These are phyloP conservation scores for Psylliodes chrysocephalus DNA, from an alignment of 2,888 invertebrate species.

Conservation along the genomic window DNA sequence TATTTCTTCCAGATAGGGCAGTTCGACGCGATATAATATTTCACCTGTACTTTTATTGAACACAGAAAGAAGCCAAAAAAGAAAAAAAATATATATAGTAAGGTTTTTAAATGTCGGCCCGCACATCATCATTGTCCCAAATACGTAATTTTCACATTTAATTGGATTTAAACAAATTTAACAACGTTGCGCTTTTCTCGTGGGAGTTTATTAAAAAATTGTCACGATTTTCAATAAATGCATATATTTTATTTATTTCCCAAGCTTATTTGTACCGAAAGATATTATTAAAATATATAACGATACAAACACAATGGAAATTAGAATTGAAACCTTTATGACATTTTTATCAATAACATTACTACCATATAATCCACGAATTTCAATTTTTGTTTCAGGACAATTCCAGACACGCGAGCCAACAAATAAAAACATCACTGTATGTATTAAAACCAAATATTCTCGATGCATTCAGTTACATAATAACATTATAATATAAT, in stretches of 20 bases:
- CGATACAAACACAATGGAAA: too few relatives aligned
- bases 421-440: constrained; percentile 40
- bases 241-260: too few relatives aligned
- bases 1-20: constrained; percentile 93
- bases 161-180: background rate
- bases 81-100: constrained; percentile 63
- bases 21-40: constrained; percentile 93
- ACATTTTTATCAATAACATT: too few relatives aligned
- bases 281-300: too few relatives aligned
- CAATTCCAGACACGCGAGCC: constrained; percentile 2
- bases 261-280: too few relatives aligned
- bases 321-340: too few relatives aligned
- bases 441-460: constrained; percentile 21
- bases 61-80: constrained; percentile 67
- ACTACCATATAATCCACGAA: too few relatives aligned
- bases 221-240: too few relatives aligned
- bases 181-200: background rate
- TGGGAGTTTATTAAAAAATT: too few relatives aligned
- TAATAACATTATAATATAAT: constrained; percentile 44
- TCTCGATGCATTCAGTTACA: constrained; percentile 27
- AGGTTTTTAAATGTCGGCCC: constrained; percentile 33
- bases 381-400: background rate
- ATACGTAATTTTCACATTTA: too few relatives aligned
- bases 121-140: background rate
- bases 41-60: constrained; percentile 73